Conservation (phyloP, 2,113 vertebrate species). For the Meles meles region DNA sequence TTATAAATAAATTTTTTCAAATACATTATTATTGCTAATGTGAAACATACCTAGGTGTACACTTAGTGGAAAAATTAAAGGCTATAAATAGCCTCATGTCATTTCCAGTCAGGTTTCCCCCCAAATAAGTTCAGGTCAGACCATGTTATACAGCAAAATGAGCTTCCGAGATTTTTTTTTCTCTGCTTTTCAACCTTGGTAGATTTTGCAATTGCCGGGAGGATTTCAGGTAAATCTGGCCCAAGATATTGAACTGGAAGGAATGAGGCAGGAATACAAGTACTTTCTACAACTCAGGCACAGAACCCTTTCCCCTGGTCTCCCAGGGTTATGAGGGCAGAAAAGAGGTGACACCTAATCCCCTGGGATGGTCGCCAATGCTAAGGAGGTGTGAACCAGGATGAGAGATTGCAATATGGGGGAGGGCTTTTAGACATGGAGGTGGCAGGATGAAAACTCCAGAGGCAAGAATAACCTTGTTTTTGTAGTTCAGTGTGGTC, state of each 20-base stretch:
- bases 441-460: neutral
- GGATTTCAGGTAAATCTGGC: neutral
- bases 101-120: neutral
- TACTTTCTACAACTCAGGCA: neutral
- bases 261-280: neutral
- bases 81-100: neutral
- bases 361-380: neutral
- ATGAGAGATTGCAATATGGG: neutral
- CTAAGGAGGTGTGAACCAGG: neutral
- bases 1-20: neutral
- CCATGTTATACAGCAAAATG: neutral
- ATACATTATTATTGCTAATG: neutral
- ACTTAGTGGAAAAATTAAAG: neutral
- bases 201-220: neutral
- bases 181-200: neutral
- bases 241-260: neutral
- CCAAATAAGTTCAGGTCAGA: neutral
- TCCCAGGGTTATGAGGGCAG: neutral
- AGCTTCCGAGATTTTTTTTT: neutral
- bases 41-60: neutral
- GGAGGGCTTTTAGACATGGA: neutral
- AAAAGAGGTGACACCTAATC: neutral
- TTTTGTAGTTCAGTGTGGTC: no score
- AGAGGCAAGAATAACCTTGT: neutral
- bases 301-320: neutral